phyloP scores from a whole-genome alignment of 2,113 vertebrate species.

The Sceloporus undulatus region DNA sequence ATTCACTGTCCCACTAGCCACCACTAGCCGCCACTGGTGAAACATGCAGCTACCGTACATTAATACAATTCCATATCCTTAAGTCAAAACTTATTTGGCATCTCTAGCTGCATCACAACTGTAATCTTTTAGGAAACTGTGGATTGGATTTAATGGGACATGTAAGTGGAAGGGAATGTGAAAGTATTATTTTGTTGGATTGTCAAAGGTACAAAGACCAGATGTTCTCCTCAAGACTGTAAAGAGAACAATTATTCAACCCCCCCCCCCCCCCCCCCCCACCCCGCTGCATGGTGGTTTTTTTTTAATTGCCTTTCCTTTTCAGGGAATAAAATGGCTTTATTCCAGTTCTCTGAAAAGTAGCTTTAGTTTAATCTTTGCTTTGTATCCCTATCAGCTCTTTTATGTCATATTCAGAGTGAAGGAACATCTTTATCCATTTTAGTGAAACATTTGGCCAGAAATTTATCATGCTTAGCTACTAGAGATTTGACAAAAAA shows the following conservation, averaged over 20 bases:
- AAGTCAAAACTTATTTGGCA: background rate
- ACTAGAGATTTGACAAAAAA: background rate
- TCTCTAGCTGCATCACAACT: too few relatives aligned
- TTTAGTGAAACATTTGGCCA: background rate
- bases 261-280: too few relatives aligned
- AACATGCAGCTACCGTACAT: too few relatives aligned
- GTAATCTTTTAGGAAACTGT: background rate
- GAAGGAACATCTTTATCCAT: background rate
- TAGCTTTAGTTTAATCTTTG: background rate
- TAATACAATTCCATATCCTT: background rate
- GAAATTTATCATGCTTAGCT: constrained; percentile 4
- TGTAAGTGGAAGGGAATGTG: background rate
- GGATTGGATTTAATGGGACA: background rate
- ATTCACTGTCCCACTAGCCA: too few relatives aligned
- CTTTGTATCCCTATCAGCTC: background rate
- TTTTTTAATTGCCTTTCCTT: too few relatives aligned
- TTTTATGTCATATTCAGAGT: constrained; percentile 9
- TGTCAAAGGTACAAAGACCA: background rate
- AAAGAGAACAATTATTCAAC: background rate
- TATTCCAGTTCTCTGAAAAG: constrained; percentile 10
- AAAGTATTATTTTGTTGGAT: background rate
- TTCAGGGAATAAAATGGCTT: background rate
- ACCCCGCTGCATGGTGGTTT: too few relatives aligned
- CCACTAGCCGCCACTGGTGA: too few relatives aligned
- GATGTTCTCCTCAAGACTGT: background rate